phyloP scores from a whole-genome alignment of 2,797 vertebrate species.

The Columba guinea region DNA sequence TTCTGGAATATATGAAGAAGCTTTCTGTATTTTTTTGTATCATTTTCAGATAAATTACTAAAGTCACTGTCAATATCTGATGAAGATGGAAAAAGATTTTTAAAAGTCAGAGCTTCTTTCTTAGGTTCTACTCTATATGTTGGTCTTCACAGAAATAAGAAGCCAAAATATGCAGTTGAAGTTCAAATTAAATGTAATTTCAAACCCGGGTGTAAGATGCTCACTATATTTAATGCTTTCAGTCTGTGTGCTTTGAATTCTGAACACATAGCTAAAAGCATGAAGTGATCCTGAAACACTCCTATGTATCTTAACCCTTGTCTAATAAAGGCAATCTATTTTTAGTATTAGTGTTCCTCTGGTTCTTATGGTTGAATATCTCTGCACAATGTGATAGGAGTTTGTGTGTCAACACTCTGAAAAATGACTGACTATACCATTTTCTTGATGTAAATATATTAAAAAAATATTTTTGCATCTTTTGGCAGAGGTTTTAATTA shows the following conservation, averaged over 20 bases:
- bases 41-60: background rate
- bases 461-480: background rate
- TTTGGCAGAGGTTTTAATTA: background rate
- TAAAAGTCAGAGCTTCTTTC: background rate
- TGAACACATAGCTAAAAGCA: background rate
- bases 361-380: background rate
- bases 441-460: background rate
- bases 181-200: background rate
- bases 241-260: background rate
- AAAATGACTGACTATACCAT: background rate
- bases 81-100: background rate
- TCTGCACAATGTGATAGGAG: background rate
- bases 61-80: background rate
- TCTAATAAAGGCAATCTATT: background rate
- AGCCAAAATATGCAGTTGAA: background rate
- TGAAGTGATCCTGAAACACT: background rate
- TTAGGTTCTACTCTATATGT: background rate
- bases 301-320: background rate
- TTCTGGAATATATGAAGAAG: background rate
- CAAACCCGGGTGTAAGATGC: accelerated
- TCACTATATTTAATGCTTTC: background rate
- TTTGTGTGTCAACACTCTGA: background rate
- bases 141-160: background rate
- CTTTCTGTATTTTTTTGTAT: background rate
- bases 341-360: background rate